These are phyloP conservation scores for Zaprionus taronus DNA, from an alignment of 1,140 invertebrate species.

Conservation along the genomic window DNA sequence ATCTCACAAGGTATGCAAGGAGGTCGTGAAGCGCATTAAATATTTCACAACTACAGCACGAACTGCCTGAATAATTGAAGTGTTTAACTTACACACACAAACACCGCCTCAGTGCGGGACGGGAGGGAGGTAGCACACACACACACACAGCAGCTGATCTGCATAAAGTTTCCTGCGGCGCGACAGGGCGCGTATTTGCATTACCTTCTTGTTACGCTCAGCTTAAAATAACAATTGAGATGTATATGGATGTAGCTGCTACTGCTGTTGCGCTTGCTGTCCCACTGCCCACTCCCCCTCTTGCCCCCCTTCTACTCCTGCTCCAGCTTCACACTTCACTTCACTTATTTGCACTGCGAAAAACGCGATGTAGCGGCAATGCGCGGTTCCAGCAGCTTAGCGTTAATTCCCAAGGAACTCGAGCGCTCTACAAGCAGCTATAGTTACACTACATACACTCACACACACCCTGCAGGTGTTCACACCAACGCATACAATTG, in stretches of 20 bases:
- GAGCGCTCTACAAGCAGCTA: conserved; percentile 41
- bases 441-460: conserved; percentile 34
- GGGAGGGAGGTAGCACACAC: background rate
- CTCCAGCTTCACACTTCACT: conserved; percentile 5
- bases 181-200: conserved; percentile 38
- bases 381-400: conserved; percentile 64
- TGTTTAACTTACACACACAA: background rate
- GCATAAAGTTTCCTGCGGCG: conserved; percentile 18
- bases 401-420: conserved; percentile 74
- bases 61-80: conserved; percentile 34
- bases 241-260: conserved; percentile 37
- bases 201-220: conserved; percentile 69
- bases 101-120: too few species aligned
- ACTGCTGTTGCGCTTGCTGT: background rate
- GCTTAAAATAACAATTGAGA: conserved; percentile 64
- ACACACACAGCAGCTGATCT: background rate
- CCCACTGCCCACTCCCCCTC: background rate
- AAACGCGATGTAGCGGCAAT: conserved; percentile 17
- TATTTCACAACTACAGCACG: background rate
- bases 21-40: background rate
- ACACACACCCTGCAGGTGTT: conserved; percentile 12
- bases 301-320: background rate
- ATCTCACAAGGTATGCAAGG: background rate
- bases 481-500: conserved; percentile 17
- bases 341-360: conserved; percentile 49